Base-by-base conservation (phyloP, 2,797 vertebrate species). In the Notolepis coatsorum region DNA sequence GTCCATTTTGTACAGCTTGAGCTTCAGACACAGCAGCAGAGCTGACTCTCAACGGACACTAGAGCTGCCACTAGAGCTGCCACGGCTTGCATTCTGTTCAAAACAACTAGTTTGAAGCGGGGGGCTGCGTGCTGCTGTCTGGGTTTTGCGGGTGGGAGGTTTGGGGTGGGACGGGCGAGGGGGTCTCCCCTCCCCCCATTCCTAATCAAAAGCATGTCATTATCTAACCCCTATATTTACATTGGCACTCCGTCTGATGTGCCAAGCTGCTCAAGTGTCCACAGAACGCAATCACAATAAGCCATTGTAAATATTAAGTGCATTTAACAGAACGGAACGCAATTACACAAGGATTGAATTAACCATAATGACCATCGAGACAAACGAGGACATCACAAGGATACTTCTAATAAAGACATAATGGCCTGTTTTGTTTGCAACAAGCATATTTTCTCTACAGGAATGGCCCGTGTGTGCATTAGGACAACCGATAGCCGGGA, bases 361-460 rank as follows among this genome's bases (percentile, higher is more conserved):
- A 68, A 71, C 66, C 24, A 7, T 63, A 85, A 82, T 67, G 66
- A 83, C 71, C 60, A 50, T 38, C 2, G 54, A 73, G 71, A 80
- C 57, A 68, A 81, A 81, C 4, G 75, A 82, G 77, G 70, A 79
- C 72, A 63, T 79, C 46, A 41, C 71, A 76, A 76, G 68, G 71
- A 73, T 56, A 39, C 53, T 49, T 75, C 61, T 38, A 76, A 77
- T 77, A 73, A 76, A 84, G 60, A 81, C 73, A 75, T 65, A 81
- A 87, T 1, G 10, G 67, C 64, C 65, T 57, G 68, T 72, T 82
- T 77, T 65, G 73, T 66, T 54, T 10, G 43, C 53, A 64, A 75
- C 61, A 12, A 71, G 55, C 65, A 30, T 47, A 58, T 78, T 77
- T 75, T 41, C 75, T 68, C 54, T 37, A 58, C 62, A 59, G 38